Base-by-base conservation (phyloP, 2,888 invertebrate species). In the Mythimna lalbum region DNA sequence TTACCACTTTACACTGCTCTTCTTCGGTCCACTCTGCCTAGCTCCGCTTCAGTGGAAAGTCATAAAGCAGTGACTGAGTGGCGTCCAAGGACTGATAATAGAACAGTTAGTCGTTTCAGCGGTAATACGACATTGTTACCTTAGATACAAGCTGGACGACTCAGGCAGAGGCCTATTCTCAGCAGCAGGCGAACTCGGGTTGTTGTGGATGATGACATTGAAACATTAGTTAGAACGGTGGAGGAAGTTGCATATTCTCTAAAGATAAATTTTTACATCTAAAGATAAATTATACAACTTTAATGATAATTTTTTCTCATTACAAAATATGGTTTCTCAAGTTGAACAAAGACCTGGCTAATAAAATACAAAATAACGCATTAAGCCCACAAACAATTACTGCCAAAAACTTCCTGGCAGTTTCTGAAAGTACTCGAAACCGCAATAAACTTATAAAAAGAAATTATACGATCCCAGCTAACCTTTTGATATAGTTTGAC, bases 401-500 rank as follows among this genome's bases (percentile, higher is more conserved):
- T 53, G 2, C 27, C n/a, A n/a, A n/a, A 7, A 55, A 55, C 36
- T 59, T 59, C 53, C 23, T 36, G 59, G 14, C 43, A 71, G 31
- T 71, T 62, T 57, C 36, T 39, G 56, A 2, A 47, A 27, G 39
- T 78, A 52, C 50, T 64, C 19, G n/a, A 61, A 59, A 36, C 36
- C 53, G 62, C 53, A 65, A 63, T 27, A 53, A 59, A 59, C 17
- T 43, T 53, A 36, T 66, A 57, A 66, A 64, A 60, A 55, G 1
- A 55, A 59, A 72, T 52, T 64, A 60, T 60, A 55, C 31, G 23
- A 72, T n/a, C 52, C 36, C 49, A 36, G 50, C 31, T 33, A 61
- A 72, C 79, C 52, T 62, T 65, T 57, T 9, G n/a, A 55, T 50
- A 63, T 65, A 49, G 59, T 63, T 78, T 70, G 36, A 63, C 27